Conservation (phyloP, 2,888 invertebrate species). For the Saturnia pavonia region DNA sequence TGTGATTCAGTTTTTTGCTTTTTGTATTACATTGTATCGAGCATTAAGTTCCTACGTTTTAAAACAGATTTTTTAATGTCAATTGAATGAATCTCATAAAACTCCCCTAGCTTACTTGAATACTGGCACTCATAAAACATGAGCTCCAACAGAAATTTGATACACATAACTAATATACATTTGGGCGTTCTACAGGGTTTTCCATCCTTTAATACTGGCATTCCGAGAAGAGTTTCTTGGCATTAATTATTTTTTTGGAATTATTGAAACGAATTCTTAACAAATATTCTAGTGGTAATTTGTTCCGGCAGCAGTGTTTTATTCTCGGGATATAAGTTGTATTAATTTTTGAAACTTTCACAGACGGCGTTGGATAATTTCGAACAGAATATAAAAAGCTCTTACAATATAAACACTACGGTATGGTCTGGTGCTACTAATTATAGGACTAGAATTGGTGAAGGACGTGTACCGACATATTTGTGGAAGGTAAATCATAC, state of each 20-base stretch:
- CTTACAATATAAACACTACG: neutral
- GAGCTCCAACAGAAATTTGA: neutral
- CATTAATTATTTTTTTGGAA: too few species aligned
- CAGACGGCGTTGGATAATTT: slow-evolving; percentile 8
- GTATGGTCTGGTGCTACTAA: slow-evolving; percentile 16
- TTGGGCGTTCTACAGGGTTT: neutral
- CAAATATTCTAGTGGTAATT: too few species aligned
- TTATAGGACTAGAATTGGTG: neutral
- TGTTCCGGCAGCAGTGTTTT: too few species aligned
- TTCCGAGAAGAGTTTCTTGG: neutral
- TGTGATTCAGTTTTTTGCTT: too few species aligned
- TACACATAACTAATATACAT: neutral
- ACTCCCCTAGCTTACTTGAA: neutral
- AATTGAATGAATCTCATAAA: neutral
- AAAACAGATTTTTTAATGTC: neutral
- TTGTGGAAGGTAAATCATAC: slow-evolving; percentile 16
- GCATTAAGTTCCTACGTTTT: neutral
- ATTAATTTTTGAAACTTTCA: neutral
- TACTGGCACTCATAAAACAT: neutral
- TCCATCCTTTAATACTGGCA: neutral
- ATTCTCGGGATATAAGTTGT: neutral
- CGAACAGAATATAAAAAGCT: neutral
- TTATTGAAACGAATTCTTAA: too few species aligned
- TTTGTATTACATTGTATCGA: too few species aligned
- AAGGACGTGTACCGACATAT: slow-evolving; percentile 2